Percentiles rank a stretch among this genome's conserved stretches.
phyloP scores from a whole-genome alignment of 2,113 vertebrate genomes.

The Salvator merianae region DNA sequence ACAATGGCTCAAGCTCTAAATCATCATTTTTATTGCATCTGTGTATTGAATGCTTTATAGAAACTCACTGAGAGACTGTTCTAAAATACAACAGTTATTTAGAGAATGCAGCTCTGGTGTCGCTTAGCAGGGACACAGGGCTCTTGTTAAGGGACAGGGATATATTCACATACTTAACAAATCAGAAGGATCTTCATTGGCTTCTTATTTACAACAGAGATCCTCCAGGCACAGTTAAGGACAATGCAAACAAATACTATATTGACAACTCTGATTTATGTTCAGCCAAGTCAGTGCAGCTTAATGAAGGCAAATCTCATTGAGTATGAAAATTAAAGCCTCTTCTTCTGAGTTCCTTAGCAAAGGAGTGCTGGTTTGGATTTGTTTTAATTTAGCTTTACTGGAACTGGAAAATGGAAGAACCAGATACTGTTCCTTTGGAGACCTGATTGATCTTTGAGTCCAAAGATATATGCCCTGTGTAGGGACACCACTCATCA shows the following conservation, averaged over 20 bases:
- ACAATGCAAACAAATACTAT: not conserved
- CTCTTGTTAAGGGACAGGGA: not conserved
- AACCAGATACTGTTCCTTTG: not conserved
- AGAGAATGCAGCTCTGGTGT: not conserved
- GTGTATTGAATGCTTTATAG: not conserved
- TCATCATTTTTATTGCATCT: not conserved
- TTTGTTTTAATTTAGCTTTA: too few species aligned
- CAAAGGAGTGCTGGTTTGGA: not conserved
- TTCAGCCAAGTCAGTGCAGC: not conserved
- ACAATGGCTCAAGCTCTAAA: not conserved
- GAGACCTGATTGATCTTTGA: not conserved
- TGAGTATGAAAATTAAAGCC: not conserved
- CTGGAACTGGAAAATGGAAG: not conserved
- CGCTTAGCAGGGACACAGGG: not conserved
- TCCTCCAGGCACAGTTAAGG: not conserved
- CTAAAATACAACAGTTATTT: not conserved
- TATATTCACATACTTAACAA: not conserved
- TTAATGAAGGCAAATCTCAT: constrained; percentile 1
- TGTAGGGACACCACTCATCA: not conserved
- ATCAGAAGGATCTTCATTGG: constrained; percentile 6
- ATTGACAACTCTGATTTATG: constrained; percentile 17
- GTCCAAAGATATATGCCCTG: too few species aligned
- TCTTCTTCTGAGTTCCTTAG: not conserved
- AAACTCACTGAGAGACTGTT: not conserved
- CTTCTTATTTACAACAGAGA: constrained; percentile 11